phyloP scores from a whole-genome alignment of 1,140 invertebrate genomes.

The Trichonephila clavata region DNA sequence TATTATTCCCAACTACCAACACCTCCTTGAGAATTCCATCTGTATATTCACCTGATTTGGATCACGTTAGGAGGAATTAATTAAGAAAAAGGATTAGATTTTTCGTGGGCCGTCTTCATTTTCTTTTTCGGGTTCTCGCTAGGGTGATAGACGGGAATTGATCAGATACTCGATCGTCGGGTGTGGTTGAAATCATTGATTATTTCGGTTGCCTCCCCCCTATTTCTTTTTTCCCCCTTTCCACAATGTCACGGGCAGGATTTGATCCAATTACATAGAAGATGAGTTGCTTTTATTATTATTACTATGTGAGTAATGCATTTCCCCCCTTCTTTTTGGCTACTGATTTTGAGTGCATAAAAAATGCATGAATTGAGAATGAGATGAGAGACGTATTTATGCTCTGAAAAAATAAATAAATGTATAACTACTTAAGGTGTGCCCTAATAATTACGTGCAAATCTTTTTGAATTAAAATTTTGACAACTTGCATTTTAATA shows the following conservation, averaged over 20 bases:
- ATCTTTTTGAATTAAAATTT: no score
- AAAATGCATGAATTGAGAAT: neutral
- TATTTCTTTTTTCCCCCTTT: neutral
- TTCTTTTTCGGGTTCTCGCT: neutral
- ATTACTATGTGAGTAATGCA: neutral
- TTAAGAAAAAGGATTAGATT: constrained; percentile 41
- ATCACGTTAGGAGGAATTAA: constrained; percentile 54
- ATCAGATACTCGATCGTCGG: neutral
- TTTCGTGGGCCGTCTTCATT: neutral
- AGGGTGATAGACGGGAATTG: constrained; percentile 9
- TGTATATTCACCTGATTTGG: neutral
- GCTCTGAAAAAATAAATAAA: neutral
- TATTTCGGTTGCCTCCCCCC: neutral
- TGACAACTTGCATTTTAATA: no score
- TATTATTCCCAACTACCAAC: neutral
- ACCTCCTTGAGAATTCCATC: neutral
- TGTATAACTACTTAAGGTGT: neutral
- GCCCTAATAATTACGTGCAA: neutral
- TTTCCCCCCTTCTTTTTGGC: neutral
- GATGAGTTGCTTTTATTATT: neutral
- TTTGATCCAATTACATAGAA: neutral
- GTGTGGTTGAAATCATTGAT: constrained; percentile 43
- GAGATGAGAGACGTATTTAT: neutral
- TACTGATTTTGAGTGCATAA: neutral
- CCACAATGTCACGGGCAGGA: neutral